phyloP scores from a whole-genome alignment of 2,113 vertebrate species.

The Onychostoma macrolepis region DNA sequence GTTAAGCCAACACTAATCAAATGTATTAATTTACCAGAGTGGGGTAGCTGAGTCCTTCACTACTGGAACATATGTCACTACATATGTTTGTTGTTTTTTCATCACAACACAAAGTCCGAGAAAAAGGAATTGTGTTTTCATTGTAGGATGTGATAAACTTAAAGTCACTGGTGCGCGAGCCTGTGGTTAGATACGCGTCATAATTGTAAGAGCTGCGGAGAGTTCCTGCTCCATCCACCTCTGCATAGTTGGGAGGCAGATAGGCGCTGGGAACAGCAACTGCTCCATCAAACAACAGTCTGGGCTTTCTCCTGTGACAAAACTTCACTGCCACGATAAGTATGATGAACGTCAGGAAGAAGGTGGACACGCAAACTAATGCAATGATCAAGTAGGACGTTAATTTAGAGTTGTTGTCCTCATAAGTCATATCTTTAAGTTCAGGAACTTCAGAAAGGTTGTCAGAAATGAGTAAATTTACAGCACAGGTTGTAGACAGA shows the following conservation, averaged over 20 bases:
- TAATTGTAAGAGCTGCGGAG: constrained; percentile 58
- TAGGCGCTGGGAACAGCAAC: constrained; percentile 54
- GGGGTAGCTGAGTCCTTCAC: not conserved
- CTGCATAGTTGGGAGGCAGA: constrained; percentile 59
- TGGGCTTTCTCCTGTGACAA: constrained; percentile 59
- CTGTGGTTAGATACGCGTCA: constrained; percentile 54
- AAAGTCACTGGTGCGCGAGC: constrained; percentile 60
- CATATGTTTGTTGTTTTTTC: not conserved
- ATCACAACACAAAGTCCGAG: not conserved
- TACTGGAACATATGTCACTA: not conserved
- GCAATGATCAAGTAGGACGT: constrained; percentile 62
- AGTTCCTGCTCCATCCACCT: constrained; percentile 57
- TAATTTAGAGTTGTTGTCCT: constrained; percentile 51
- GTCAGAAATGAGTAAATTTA: constrained; percentile 63
- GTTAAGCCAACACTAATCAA: not conserved
- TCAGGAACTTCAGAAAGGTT: constrained; percentile 61
- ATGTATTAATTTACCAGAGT: constrained; percentile 4
- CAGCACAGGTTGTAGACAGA: constrained; percentile 76
- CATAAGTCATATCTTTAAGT: constrained; percentile 58
- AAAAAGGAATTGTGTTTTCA: constrained; percentile 63
- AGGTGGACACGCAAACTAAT: constrained; percentile 56
- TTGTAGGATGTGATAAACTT: constrained; percentile 58
- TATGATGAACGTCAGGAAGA: constrained; percentile 61
- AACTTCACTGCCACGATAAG: constrained; percentile 54
- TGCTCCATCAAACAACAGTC: constrained; percentile 58